phyloP scores from a whole-genome alignment of 64 coral and sea anemone genomes.

The Montipora efflorescens region DNA sequence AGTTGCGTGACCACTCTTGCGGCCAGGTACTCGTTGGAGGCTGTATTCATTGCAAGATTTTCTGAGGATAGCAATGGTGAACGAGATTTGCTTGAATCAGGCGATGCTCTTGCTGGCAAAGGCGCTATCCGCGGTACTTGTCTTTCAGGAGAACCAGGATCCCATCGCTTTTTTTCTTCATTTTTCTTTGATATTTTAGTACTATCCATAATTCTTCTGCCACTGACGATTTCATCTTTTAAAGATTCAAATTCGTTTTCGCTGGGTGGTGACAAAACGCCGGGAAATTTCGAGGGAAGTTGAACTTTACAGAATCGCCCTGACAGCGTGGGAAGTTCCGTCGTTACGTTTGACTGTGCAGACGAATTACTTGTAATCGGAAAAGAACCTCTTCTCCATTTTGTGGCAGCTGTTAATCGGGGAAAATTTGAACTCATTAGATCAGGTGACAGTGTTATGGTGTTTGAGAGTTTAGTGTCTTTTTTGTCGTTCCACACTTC shows the following conservation, averaged over 20 bases:
- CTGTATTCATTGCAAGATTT: neutral
- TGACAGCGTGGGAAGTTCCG: neutral
- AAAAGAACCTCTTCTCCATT: constrained; percentile 11
- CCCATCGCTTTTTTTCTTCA: neutral
- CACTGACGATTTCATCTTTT: neutral
- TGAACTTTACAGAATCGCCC: constrained; percentile 34
- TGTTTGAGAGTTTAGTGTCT: neutral
- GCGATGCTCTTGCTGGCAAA: neutral
- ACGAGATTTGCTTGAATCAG: neutral
- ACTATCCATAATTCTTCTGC: neutral
- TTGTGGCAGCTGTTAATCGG: neutral
- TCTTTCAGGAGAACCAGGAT: neutral
- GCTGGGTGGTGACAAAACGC: neutral
- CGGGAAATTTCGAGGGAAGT: constrained; percentile 6
- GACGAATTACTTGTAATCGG: neutral
- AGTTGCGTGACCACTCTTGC: constrained; percentile 40
- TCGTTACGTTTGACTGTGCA: neutral
- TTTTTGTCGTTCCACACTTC: constrained; percentile 18
- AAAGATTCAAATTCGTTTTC: constrained; percentile 19
- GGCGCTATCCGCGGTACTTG: neutral
- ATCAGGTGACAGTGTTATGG: constrained; percentile 26
- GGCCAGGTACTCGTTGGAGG: constrained; percentile 29
- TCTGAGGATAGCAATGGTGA: constrained; percentile 25
- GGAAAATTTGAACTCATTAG: constrained; percentile 15
- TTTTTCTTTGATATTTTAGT: neutral